Conservation (phyloP, 2,113 vertebrate species). For the Pangasianodon hypophthalmus region DNA sequence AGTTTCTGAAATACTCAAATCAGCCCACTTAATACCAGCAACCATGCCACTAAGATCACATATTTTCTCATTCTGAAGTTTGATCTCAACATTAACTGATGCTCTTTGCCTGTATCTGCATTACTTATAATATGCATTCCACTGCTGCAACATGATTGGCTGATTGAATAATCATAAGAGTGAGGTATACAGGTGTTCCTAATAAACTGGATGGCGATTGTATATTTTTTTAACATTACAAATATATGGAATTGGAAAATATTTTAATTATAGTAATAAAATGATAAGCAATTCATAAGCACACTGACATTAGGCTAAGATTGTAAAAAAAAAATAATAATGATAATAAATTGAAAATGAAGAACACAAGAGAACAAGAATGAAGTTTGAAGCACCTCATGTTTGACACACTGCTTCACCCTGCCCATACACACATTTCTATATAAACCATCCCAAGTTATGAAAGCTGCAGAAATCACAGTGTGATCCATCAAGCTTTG, state of each 20-base stretch:
- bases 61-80: neutral
- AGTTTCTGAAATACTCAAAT: neutral
- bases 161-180: neutral
- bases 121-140: neutral
- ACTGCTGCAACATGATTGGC: neutral
- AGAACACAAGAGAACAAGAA: neutral
- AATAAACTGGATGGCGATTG: neutral
- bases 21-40: neutral
- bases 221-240: neutral
- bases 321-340: too few species aligned
- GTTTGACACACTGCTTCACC: conserved; percentile 13
- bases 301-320: neutral
- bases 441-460: conserved; percentile 65
- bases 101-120: neutral
- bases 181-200: neutral
- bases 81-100: neutral
- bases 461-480: conserved; percentile 63
- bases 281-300: neutral
- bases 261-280: neutral
- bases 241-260: neutral
- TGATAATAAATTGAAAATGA: conserved; percentile 4
- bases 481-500: conserved; percentile 70
- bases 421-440: conserved; percentile 21
- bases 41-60: neutral
- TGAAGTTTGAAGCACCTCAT: neutral